These are phyloP conservation scores for Tanytarsus gracilentus DNA, from an alignment of 2,888 invertebrate genomes.

Conservation along the genomic window DNA sequence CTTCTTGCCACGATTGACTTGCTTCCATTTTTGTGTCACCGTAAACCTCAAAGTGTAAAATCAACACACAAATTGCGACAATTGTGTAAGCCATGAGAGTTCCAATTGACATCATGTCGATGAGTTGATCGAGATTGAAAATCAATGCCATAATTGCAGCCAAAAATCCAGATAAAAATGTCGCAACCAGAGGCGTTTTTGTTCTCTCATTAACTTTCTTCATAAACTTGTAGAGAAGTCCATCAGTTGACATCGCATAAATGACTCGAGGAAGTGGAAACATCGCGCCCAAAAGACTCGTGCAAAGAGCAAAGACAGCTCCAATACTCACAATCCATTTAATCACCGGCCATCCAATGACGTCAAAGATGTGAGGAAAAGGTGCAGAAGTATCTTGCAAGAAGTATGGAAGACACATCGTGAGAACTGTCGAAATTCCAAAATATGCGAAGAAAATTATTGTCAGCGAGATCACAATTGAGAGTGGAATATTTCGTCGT, in stretches of 20 bases:
- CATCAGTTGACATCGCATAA: slow-evolving; percentile 83
- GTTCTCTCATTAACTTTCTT: slow-evolving; percentile 63
- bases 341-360: slow-evolving; percentile 65
- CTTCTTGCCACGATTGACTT: not conserved
- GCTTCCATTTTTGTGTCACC: not conserved
- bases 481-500: slow-evolving; percentile 78
- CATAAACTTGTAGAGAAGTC: slow-evolving; percentile 67
- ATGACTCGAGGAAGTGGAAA: slow-evolving; percentile 78
- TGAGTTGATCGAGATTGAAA: slow-evolving; percentile 59
- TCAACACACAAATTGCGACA: slow-evolving; percentile 63
- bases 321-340: slow-evolving; percentile 78
- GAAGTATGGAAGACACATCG: slow-evolving; percentile 78
- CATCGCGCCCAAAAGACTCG: slow-evolving; percentile 76
- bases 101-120: slow-evolving; percentile 74
- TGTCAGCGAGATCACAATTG: slow-evolving; percentile 72
- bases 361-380: slow-evolving; percentile 67
- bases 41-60: slow-evolving; percentile 50
- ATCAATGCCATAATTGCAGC: slow-evolving; percentile 62
- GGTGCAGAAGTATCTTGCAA: slow-evolving; percentile 69
- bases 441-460: slow-evolving; percentile 84
- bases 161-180: slow-evolving; percentile 62
- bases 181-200: slow-evolving; percentile 70
- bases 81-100: slow-evolving; percentile 65
- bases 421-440: slow-evolving; percentile 79
- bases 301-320: slow-evolving; percentile 74